A percentile compares a stretch with the other conserved stretches of the same genome.
Evolutionary conservation across 2,797 vertebrate genomes (phyloP).

Genomic region (Falco novaeseelandiae): DNA sequence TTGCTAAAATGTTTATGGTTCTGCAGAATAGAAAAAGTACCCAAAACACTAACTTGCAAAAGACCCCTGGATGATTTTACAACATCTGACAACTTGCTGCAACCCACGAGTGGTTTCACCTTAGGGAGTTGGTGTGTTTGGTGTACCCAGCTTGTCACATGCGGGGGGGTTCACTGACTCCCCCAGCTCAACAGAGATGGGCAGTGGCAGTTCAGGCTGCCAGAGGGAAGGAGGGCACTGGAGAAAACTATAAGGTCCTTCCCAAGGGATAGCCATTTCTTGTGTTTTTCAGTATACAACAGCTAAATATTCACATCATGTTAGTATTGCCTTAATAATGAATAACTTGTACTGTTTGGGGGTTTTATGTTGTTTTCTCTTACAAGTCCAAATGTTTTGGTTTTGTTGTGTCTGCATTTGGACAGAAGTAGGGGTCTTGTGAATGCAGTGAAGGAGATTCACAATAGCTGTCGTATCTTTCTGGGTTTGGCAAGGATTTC

Average conservation of each 20-base stretch:
- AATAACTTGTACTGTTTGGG: not conserved
- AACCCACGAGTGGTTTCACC: fast-evolving
- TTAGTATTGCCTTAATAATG: not conserved
- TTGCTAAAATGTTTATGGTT: not conserved
- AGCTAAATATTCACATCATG: not conserved
- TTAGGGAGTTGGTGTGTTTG: not conserved
- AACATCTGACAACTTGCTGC: not conserved
- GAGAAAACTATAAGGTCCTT: not conserved
- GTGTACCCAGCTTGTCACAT: fast-evolving
- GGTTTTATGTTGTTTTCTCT: not conserved
- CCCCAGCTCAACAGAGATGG: not conserved
- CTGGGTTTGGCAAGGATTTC: not conserved
- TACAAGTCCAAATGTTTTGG: not conserved
- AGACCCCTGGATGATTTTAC: not conserved
- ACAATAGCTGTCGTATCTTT: not conserved
- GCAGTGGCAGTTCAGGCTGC: not conserved
- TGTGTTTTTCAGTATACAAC: not conserved
- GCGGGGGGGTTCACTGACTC: fast-evolving
- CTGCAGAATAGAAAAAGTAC: not conserved
- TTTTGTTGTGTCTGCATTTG: not conserved
- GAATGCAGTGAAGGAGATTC: not conserved
- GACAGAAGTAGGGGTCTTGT: not conserved
- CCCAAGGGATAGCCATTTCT: not conserved
- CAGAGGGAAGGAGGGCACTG: not conserved
- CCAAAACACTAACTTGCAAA: not conserved